These are phyloP conservation scores for Macrophya annulata DNA, from an alignment of 2,888 invertebrate genomes.

Conservation along the genomic window DNA sequence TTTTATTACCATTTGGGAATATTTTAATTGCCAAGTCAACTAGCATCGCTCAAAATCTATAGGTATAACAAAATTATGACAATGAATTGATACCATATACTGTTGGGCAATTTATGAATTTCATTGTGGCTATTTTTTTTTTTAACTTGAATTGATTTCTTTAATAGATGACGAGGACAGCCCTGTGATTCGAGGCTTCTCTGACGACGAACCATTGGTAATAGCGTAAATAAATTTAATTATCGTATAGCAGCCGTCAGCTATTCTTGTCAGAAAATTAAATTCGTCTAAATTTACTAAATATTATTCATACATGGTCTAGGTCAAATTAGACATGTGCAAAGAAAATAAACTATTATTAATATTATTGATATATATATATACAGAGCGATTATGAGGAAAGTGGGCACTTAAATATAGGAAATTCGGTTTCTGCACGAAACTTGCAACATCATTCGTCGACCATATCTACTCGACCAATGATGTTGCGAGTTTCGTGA, in stretches of 20 bases:
- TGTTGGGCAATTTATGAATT: not conserved
- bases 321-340: conserved; percentile 65
- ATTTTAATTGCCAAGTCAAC: not conserved
- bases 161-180: conserved; percentile 90
- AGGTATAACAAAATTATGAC: not conserved
- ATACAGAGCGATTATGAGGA: too few species aligned
- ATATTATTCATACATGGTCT: conserved; percentile 58
- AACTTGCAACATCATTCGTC: too few species aligned
- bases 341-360: conserved; percentile 69
- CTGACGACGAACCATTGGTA: conserved; percentile 96
- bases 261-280: conserved; percentile 58
- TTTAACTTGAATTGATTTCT: not conserved
- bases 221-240: conserved; percentile 85
- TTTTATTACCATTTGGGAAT: not conserved
- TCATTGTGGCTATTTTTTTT: not conserved
- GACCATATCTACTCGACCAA: too few species aligned
- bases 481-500: too few species aligned
- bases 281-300: conserved; percentile 56
- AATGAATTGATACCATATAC: not conserved
- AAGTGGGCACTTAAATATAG: too few species aligned
- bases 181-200: conserved; percentile 94
- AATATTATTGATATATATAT: conserved; percentile 70
- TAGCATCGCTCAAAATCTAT: not conserved
- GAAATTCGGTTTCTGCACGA: too few species aligned
- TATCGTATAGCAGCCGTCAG: conserved; percentile 35